phyloP scores from a whole-genome alignment of 1,140 invertebrate genomes.

The Drosophila subobscura region DNA sequence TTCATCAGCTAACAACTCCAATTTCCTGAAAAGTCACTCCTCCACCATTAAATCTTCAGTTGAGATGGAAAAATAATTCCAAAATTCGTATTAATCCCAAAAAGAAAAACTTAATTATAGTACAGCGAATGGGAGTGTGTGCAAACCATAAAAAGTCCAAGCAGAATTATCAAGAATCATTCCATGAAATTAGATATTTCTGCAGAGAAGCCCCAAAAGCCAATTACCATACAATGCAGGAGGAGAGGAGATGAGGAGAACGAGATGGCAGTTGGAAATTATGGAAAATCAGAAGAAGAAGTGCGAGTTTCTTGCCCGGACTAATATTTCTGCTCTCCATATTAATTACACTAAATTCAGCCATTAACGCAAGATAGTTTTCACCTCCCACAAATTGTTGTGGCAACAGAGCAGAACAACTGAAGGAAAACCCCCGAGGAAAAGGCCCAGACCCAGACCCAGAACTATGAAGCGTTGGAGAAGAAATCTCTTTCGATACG shows the following conservation, averaged over 20 bases:
- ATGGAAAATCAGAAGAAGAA: background rate
- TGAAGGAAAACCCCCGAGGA: conserved; percentile 8
- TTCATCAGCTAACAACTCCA: too few relatives aligned
- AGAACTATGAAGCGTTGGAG: conserved; percentile 2
- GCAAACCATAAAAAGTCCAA: conserved; percentile 7
- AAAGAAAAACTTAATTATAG: conserved; percentile 33
- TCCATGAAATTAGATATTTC: conserved; percentile 35
- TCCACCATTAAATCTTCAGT: too few relatives aligned
- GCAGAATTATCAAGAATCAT: conserved; percentile 34
- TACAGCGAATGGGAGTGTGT: conserved; percentile 15
- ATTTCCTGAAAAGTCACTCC: too few relatives aligned
- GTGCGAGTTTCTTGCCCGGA: background rate
- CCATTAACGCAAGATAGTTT: conserved; percentile 77
- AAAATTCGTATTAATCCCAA: conserved; percentile 17
- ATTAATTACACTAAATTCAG: conserved; percentile 78
- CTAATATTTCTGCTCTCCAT: conserved; percentile 30
- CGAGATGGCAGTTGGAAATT: conserved; percentile 22
- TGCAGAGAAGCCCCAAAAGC: conserved; percentile 17
- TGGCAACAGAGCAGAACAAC: conserved; percentile 65
- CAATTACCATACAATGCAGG: conserved; percentile 66
- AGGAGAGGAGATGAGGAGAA: too few relatives aligned
- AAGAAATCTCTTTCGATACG: conserved; percentile 51
- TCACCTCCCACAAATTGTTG: conserved; percentile 74
- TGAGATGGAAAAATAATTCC: too few relatives aligned
- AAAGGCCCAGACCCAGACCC: background rate